These are phyloP conservation scores for Beris morrisii DNA, from an alignment of 2,888 invertebrate genomes.

Conservation along the genomic window DNA sequence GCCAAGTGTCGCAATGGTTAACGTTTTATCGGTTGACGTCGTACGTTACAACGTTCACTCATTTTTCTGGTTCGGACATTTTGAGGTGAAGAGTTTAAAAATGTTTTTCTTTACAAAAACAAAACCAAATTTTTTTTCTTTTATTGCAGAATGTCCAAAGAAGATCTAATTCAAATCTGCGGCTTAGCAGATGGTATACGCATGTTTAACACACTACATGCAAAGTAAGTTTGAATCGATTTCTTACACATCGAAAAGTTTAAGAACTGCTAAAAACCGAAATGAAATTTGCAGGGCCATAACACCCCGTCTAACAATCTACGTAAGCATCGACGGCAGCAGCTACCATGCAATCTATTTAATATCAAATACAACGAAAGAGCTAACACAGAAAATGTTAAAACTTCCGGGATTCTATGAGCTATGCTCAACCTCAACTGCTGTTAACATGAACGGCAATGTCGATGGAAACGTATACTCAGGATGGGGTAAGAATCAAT, in stretches of 20 bases:
- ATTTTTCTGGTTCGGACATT: slow-evolving; percentile 87
- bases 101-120: background rate
- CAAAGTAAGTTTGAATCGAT: slow-evolving; percentile 64
- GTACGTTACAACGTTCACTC: slow-evolving; percentile 75
- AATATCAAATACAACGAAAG: slow-evolving; percentile 66
- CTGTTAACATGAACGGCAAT: slow-evolving; percentile 44
- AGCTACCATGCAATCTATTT: slow-evolving; percentile 83
- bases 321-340: slow-evolving; percentile 71
- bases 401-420: slow-evolving; percentile 60
- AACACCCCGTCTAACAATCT: slow-evolving; percentile 79
- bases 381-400: slow-evolving; percentile 68
- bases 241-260: background rate
- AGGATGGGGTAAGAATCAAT: slow-evolving; percentile 41
- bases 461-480: slow-evolving; percentile 42
- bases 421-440: slow-evolving; percentile 45
- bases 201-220: slow-evolving; percentile 85
- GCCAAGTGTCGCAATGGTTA: slow-evolving; percentile 80
- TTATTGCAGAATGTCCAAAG: slow-evolving; percentile 69
- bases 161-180: slow-evolving; percentile 92
- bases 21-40: slow-evolving; percentile 74
- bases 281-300: slow-evolving; percentile 59
- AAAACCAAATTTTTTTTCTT: background rate
- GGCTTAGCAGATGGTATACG: slow-evolving; percentile 93
- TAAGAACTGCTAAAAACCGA: no score
- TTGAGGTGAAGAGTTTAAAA: slow-evolving; percentile 60